Percentiles rank a stretch among this genome's conserved stretches.
These are phyloP conservation scores for Axinella damicornis DNA, from an alignment of 37 sponge, comb jelly and placozoan genomes.

Conservation along the genomic window DNA sequence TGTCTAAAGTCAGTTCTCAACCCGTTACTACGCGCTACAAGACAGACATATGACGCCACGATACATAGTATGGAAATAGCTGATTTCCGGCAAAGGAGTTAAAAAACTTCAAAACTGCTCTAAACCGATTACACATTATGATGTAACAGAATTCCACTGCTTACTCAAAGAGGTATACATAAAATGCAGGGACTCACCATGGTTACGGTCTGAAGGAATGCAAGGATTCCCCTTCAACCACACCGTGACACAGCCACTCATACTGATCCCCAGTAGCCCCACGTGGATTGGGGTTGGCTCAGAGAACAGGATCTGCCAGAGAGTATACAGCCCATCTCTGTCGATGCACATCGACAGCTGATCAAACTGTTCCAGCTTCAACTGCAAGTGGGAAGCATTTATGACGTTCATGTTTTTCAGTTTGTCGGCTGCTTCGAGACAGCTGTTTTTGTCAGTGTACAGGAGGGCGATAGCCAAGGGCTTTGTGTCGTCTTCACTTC, in stretches of 20 bases:
- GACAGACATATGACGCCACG: too few relatives aligned
- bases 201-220: too few relatives aligned
- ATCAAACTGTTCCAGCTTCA: constrained; percentile 37
- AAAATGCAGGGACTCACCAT: too few relatives aligned
- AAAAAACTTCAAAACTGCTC: too few relatives aligned
- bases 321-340: constrained; percentile 10
- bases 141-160: too few relatives aligned
- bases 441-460: constrained; percentile 48
- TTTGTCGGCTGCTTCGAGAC: constrained; percentile 36
- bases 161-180: too few relatives aligned
- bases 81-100: too few relatives aligned
- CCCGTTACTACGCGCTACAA: too few relatives aligned
- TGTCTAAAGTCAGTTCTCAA: too few relatives aligned
- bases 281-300: background rate
- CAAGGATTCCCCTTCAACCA: constrained; percentile 25
- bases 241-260: constrained; percentile 38
- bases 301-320: constrained; percentile 45
- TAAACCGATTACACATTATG: too few relatives aligned
- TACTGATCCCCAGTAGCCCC: constrained; percentile 34
- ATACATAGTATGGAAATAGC: too few relatives aligned
- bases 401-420: constrained; percentile 34
- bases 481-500: too few relatives aligned
- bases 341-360: constrained; percentile 26
- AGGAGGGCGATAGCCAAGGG: constrained; percentile 13
- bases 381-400: constrained; percentile 29